These are phyloP conservation scores for Lasiurus borealis DNA, from an alignment of 2,113 vertebrate genomes.

Conservation along the genomic window DNA sequence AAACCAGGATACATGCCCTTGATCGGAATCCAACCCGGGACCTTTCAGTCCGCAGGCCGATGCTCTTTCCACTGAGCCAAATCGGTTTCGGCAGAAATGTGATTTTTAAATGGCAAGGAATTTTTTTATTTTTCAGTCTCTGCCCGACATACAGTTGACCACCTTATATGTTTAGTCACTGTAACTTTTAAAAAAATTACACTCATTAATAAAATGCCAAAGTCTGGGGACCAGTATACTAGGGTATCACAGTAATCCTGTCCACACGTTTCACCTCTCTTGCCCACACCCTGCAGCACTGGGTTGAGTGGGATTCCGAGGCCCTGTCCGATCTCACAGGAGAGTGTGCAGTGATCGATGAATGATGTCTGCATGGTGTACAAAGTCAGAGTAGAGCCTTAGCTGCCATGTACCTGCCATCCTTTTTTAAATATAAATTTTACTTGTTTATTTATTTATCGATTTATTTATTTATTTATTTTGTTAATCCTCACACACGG, in stretches of 20 bases:
- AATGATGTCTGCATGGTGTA: background rate
- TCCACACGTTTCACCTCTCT: fast-evolving
- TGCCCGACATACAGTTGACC: background rate
- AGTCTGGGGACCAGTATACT: background rate
- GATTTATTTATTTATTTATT: too few species aligned
- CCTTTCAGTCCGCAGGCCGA: too few species aligned
- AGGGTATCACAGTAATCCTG: background rate
- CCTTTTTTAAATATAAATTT: too few species aligned
- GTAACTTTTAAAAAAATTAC: background rate
- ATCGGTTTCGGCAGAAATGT: too few species aligned
- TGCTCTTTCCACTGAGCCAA: too few species aligned
- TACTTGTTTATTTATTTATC: too few species aligned
- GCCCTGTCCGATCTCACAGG: background rate
- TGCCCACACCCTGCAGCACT: background rate
- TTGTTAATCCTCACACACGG: too few species aligned
- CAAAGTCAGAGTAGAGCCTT: background rate
- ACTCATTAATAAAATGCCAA: background rate
- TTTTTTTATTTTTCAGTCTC: background rate
- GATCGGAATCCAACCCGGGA: too few species aligned
- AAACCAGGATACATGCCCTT: too few species aligned
- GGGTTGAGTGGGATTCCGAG: background rate
- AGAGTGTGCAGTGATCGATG: background rate
- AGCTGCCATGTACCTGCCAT: background rate
- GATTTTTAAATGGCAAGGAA: background rate
- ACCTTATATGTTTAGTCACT: too few species aligned